Evolutionary conservation across 2,797 vertebrate genomes (phyloP).

Genomic region (Paguma larvata): DNA sequence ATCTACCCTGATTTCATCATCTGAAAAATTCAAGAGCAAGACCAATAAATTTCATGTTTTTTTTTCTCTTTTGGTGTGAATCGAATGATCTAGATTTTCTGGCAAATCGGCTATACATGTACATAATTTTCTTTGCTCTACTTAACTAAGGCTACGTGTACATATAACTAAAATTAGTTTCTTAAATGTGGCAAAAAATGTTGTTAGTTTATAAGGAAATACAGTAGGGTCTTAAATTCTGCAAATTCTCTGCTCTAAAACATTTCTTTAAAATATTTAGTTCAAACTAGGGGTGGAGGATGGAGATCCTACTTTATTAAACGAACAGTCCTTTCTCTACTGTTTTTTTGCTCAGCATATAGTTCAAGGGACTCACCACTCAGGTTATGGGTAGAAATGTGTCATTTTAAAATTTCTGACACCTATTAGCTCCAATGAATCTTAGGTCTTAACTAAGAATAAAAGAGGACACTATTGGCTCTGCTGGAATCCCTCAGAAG

Average conservation of each 20-base stretch:
- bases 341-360: neutral
- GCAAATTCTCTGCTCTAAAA: neutral
- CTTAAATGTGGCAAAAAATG: neutral
- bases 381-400: neutral
- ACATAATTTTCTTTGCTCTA: neutral
- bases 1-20: neutral
- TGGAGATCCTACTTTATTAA: neutral
- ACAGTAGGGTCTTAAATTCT: neutral
- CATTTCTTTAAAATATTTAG: neutral
- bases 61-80: neutral
- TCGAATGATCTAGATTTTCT: slow-evolving; percentile 10
- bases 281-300: neutral
- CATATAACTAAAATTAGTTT: neutral
- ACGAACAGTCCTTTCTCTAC: neutral
- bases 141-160: neutral
- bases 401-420: neutral
- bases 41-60: neutral
- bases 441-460: neutral
- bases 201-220: neutral
- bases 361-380: neutral
- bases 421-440: neutral
- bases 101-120: neutral
- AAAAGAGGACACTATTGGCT: neutral
- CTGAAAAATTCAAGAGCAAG: neutral
- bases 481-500: neutral